Evolutionary conservation across 1,140 invertebrate genomes (phyloP).

Genomic region (Eciton burchellii): DNA sequence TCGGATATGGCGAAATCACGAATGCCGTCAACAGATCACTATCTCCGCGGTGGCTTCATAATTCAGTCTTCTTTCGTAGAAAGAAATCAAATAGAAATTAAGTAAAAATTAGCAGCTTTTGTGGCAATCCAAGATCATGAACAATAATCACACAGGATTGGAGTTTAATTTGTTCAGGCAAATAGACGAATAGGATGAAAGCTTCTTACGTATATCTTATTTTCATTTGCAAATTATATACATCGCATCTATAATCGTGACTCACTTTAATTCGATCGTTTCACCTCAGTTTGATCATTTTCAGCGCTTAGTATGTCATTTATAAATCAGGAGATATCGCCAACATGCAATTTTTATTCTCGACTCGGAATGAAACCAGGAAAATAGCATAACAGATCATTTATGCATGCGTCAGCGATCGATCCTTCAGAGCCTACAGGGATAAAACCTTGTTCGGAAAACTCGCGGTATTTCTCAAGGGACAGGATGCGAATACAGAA

Average conservation of each 20-base stretch:
- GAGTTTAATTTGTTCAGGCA: too few species aligned
- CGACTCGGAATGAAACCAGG: conserved; percentile 18
- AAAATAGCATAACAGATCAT: conserved; percentile 7
- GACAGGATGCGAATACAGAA: background rate
- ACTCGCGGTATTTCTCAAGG: conserved; percentile 14
- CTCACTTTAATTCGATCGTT: background rate
- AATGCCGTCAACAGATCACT: too few species aligned
- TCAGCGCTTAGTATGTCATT: conserved; percentile 22
- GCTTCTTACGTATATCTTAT: too few species aligned
- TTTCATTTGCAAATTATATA: background rate
- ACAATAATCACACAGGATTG: too few species aligned
- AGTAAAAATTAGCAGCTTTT: too few species aligned
- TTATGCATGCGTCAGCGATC: conserved; percentile 41
- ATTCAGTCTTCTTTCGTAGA: too few species aligned
- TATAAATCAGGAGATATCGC: conserved; percentile 22
- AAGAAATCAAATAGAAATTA: too few species aligned
- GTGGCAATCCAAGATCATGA: too few species aligned
- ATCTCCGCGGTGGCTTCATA: too few species aligned
- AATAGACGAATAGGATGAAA: too few species aligned
- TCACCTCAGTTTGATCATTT: background rate
- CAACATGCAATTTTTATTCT: conserved; percentile 26
- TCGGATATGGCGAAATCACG: too few species aligned
- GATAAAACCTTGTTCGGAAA: conserved; percentile 41
- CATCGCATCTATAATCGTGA: conserved; percentile 1
- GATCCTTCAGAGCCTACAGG: conserved; percentile 36